Percentiles rank a stretch among this genome's conserved stretches.
Evolutionary conservation across 1,140 invertebrate species (phyloP).

Genomic region (Chelonus insularis): DNA sequence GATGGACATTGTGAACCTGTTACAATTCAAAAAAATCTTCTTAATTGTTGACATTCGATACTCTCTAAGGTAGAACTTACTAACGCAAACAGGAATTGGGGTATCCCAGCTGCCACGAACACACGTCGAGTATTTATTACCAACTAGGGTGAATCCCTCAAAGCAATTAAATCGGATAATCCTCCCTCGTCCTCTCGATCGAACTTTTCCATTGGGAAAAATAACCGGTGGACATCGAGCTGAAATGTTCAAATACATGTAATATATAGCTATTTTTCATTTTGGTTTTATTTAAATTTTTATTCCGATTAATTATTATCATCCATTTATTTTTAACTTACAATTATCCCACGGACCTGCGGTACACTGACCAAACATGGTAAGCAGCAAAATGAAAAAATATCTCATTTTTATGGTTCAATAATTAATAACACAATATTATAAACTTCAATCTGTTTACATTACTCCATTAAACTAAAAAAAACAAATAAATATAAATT

Average conservation of each 20-base stretch:
- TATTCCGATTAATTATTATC: not conserved
- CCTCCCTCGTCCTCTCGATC: constrained; percentile 48
- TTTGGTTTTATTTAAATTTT: no score
- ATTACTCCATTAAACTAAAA: no score
- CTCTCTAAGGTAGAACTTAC: constrained; percentile 56
- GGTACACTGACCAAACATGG: constrained; percentile 3
- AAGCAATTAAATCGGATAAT: constrained; percentile 64
- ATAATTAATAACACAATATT: no score
- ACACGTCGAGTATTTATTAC: constrained; percentile 67
- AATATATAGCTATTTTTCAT: no score
- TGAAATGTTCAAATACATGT: constrained; percentile 19
- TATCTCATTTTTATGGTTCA: constrained; percentile 2
- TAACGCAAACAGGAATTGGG: constrained; percentile 66
- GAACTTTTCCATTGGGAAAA: constrained; percentile 48
- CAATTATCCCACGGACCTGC: constrained; percentile 18
- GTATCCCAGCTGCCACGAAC: constrained; percentile 64
- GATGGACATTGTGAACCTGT: constrained; percentile 49
- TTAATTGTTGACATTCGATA: constrained; percentile 4
- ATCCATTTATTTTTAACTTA: constrained; percentile 9
- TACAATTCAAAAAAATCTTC: constrained; percentile 9
- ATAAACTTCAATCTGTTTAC: no score
- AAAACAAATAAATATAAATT: no score
- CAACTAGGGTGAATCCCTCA: constrained; percentile 63
- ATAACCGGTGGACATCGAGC: constrained; percentile 41
- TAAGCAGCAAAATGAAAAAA: constrained; percentile 1